Conservation (phyloP, 2,113 vertebrate genomes). For the Ailuropoda melanoleuca region DNA sequence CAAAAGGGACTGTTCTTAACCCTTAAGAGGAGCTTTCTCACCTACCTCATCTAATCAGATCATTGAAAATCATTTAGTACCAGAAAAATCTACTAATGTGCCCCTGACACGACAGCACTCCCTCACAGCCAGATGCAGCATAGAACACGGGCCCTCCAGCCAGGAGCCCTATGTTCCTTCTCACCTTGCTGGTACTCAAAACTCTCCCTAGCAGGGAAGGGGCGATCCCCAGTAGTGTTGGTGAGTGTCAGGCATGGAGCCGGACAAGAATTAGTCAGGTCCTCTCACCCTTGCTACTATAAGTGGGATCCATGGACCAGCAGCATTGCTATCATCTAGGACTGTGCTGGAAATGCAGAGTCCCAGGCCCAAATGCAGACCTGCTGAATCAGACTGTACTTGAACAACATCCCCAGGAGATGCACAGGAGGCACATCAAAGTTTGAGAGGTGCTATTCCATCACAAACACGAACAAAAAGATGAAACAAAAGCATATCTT, state of each 20-base stretch:
- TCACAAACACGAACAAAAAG: rapidly evolving
- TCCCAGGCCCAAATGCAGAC: not conserved
- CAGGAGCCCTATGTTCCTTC: not conserved
- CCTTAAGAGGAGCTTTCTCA: not conserved
- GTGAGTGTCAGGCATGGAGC: not conserved
- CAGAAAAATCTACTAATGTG: not conserved
- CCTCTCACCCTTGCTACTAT: not conserved
- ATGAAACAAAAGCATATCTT: not conserved
- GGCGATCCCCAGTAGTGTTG: not conserved
- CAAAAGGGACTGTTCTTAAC: not conserved
- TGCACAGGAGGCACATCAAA: not conserved
- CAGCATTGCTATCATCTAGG: not conserved
- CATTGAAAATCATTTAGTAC: not conserved
- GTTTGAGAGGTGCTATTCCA: not conserved
- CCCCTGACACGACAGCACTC: rapidly evolving
- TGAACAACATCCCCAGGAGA: not conserved
- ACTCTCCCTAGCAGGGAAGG: not conserved
- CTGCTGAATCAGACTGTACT: not conserved
- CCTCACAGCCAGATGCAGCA: not conserved
- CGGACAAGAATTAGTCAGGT: not conserved
- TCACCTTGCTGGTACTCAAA: not conserved
- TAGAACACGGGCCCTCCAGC: not conserved
- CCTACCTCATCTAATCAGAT: not conserved
- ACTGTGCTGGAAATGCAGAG: not conserved
- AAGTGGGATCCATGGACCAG: not conserved